Conservation (phyloP, 2,888 invertebrate genomes). For the Ptychoptera contaminata region DNA sequence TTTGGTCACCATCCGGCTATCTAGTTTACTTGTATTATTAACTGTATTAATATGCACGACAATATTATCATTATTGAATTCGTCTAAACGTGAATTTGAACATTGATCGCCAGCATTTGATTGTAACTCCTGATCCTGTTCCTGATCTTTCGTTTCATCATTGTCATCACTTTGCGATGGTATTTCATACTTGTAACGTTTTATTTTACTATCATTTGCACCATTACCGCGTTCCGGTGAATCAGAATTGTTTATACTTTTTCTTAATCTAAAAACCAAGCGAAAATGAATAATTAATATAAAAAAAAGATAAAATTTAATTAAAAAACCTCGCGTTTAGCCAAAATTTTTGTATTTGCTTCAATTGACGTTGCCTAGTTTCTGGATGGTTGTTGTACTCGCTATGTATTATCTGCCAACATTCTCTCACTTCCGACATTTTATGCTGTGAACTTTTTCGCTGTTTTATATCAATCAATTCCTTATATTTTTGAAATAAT, state of each 20-base stretch:
- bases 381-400: conserved; percentile 25
- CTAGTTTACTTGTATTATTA: too few species aligned
- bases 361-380: conserved; percentile 23
- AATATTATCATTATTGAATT: too few species aligned
- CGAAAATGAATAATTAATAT: background rate
- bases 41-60: too few species aligned
- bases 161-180: conserved; percentile 47
- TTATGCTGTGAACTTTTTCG: conserved; percentile 18
- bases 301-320: background rate
- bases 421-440: conserved; percentile 22
- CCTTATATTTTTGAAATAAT: conserved; percentile 25
- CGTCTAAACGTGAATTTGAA: too few species aligned
- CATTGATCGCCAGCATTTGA: too few species aligned
- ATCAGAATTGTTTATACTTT: background rate
- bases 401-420: conserved; percentile 27
- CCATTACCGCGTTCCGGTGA: background rate
- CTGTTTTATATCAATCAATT: conserved; percentile 28
- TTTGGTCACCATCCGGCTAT: too few species aligned
- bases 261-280: background rate
- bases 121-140: conserved; percentile 21
- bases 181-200: conserved; percentile 33
- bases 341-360: conserved; percentile 31
- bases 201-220: background rate
- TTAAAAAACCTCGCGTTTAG: conserved; percentile 25
- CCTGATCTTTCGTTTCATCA: conserved; percentile 48